Percentiles rank a stretch among this genome's conserved stretches.
These are phyloP conservation scores for Paratrypauchen microcephalus DNA, from an alignment of 2,797 vertebrate species.

Conservation along the genomic window DNA sequence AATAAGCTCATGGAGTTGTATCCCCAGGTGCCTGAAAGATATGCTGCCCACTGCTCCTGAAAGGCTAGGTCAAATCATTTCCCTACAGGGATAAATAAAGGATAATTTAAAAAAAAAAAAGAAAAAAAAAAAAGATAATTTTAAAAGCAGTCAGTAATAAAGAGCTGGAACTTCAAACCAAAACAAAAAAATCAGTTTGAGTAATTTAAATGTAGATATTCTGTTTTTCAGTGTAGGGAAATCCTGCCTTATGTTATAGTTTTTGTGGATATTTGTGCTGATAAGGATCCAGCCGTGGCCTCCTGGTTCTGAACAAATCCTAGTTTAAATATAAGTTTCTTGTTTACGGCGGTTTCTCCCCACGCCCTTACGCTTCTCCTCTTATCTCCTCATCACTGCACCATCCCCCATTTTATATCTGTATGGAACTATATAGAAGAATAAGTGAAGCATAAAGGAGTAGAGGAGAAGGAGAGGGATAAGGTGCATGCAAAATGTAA, in stretches of 20 bases:
- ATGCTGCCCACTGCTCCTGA: too few relatives aligned
- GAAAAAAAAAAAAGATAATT: too few relatives aligned
- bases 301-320: constrained; percentile 61
- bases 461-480: constrained; percentile 12
- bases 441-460: constrained; percentile 21
- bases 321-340: constrained; percentile 63
- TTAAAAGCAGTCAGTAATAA: too few relatives aligned
- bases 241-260: constrained; percentile 3
- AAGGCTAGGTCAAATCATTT: too few relatives aligned
- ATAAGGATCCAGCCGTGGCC: constrained; percentile 56
- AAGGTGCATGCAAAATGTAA: background rate
- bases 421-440: constrained; percentile 30
- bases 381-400: constrained; percentile 69
- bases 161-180: background rate
- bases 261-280: constrained; percentile 36
- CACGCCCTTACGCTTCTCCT: constrained; percentile 54
- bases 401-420: constrained; percentile 47
- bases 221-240: constrained; percentile 7
- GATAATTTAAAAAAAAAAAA: too few relatives aligned
- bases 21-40: too few relatives aligned
- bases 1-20: too few relatives aligned
- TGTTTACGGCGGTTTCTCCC: constrained; percentile 61
- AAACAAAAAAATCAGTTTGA: background rate
- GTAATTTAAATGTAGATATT: background rate
- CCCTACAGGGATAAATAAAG: too few relatives aligned